Evolutionary conservation across 92 coral and sea anemone species (phyloP), one percentile per base, ranked within the genome.

Genomic region (Porites divaricata): DNA sequence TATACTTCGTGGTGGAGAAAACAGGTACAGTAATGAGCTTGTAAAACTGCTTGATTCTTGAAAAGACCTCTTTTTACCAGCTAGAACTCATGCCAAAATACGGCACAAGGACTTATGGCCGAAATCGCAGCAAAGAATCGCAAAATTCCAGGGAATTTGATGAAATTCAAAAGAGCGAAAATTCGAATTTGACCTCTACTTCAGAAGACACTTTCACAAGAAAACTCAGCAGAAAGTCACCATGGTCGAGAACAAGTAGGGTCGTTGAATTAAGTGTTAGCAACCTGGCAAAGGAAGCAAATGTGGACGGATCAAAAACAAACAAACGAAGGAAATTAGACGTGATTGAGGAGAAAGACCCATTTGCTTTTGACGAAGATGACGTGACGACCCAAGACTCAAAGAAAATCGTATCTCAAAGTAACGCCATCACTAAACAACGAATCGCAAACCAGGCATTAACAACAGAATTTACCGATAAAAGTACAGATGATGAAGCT

Each of bases 401-500:
- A 19, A 56, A 67, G 75, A 58, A 16, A n/a, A 75, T 65, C 41
- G 25, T 59, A 12, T 23, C 73, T 80, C 49, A 80, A 80, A 35
- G 85, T 81, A 83, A 90, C 90, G 88, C 87, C 70, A 35, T 35
- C 45, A 75, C 71, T 50, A 63, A 53, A 63, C 79, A 63, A 75
- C 20, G 53, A 53, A 17, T 24, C 53, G 17, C 66, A 67, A 79
- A 73, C 8, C 74, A 61, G 57, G 35, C 19, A 11, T 74, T 57
- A 56, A 28, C 77, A 61, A 72, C 83, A 24, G 91, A 81, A 75
- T 88, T 81, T 22, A 81, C 85, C 19, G 95, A 88, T 73, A 95
- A 95, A 79, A 96, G 97, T 73, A 93, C 98, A 2, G 99, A 97
- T 63, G 99, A 96, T 76, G 98, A 97, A 85, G 98, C 98, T 50